phyloP scores from a whole-genome alignment of 2,797 vertebrate species.

The Gila robusta region DNA sequence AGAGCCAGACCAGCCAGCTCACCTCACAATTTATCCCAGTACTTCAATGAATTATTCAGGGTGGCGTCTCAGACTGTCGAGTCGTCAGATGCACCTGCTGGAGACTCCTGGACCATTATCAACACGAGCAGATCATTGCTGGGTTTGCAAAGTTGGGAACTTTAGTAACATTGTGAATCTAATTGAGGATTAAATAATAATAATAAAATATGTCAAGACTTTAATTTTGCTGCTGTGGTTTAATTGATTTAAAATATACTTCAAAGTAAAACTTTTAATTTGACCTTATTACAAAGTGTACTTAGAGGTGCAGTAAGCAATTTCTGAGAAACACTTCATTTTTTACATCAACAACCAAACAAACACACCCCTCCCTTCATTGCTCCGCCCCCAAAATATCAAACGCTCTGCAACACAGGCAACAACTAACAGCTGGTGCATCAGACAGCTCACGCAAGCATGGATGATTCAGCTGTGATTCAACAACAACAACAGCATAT shows the following conservation, averaged over 20 bases:
- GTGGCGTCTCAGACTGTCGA: neutral
- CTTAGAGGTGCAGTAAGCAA: neutral
- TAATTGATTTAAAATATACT: neutral
- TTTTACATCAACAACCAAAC: neutral
- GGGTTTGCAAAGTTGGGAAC: neutral
- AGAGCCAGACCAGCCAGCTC: slow-evolving; percentile 5
- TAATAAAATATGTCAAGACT: neutral
- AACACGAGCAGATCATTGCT: neutral
- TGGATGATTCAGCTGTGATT: neutral
- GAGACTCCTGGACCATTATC: neutral
- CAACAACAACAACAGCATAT: neutral
- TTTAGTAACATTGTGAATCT: neutral
- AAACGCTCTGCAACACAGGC: neutral
- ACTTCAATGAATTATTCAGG: slow-evolving; percentile 41
- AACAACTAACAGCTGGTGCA: neutral
- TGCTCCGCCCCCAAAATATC: neutral
- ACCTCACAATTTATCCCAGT: slow-evolving; percentile 9
- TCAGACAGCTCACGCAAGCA: neutral
- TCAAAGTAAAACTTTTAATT: neutral
- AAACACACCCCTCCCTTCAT: neutral
- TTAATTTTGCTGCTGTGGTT: neutral
- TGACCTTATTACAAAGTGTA: neutral
- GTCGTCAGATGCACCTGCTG: slow-evolving; percentile 14
- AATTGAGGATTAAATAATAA: neutral
- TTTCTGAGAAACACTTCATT: neutral